A percentile compares a stretch with the other conserved stretches of the same genome.
Evolutionary conservation across 2,113 vertebrate species (phyloP).

Genomic region (Gambusia affinis): DNA sequence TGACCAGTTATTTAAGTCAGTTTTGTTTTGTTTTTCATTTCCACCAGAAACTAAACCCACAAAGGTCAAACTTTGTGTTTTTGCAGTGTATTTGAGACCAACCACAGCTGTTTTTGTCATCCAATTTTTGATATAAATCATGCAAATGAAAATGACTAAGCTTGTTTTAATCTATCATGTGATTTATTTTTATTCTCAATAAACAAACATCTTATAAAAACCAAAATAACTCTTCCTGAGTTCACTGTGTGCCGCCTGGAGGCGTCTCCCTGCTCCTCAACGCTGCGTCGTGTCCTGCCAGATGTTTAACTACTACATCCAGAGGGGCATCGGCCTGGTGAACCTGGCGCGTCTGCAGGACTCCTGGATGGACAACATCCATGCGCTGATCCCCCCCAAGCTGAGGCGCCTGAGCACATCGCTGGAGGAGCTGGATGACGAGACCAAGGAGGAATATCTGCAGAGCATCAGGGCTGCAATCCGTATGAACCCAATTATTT

Average conservation of each 20-base stretch:
- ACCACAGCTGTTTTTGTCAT: too few relatives aligned
- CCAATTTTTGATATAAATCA: too few relatives aligned
- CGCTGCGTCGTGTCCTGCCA: conserved; percentile 47
- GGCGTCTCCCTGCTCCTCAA: neutral
- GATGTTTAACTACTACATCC: conserved; percentile 85
- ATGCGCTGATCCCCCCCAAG: conserved; percentile 77
- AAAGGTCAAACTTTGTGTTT: too few relatives aligned
- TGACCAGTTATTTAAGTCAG: too few relatives aligned
- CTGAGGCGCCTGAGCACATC: conserved; percentile 73
- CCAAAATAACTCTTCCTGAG: neutral
- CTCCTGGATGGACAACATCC: conserved; percentile 82
- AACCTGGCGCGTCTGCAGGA: conserved; percentile 83
- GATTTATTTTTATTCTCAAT: too few relatives aligned
- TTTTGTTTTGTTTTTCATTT: too few relatives aligned
- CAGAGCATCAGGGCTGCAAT: conserved; percentile 86
- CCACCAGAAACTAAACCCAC: too few relatives aligned
- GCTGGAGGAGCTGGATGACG: conserved; percentile 79
- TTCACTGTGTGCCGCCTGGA: conserved; percentile 3
- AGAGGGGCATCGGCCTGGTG: conserved; percentile 81
- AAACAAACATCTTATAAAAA: too few relatives aligned
- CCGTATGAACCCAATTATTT: conserved; percentile 69
- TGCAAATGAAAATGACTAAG: too few relatives aligned
- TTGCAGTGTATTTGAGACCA: too few relatives aligned
- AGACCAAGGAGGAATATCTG: conserved; percentile 88
- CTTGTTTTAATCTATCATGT: too few relatives aligned